Evolutionary conservation across 2,797 vertebrate genomes (phyloP).

Genomic region (Argya squamiceps): DNA sequence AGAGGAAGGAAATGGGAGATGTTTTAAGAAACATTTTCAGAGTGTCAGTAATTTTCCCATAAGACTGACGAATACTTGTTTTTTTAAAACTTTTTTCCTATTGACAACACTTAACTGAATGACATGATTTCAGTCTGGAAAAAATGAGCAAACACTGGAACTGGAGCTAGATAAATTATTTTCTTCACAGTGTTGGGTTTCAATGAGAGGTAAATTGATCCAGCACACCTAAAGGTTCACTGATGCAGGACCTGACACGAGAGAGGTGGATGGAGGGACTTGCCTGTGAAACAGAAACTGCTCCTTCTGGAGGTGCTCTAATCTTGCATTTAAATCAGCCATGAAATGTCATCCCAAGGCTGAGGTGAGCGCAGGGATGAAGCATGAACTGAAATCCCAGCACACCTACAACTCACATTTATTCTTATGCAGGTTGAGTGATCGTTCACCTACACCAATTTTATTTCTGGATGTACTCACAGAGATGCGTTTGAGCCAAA

Average conservation of each 20-base stretch:
- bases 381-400: not conserved
- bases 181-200: not conserved
- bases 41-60: not conserved
- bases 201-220: not conserved
- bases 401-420: not conserved
- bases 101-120: not conserved
- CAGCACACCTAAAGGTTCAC: accelerated
- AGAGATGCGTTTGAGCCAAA: not conserved
- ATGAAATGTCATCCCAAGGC: not conserved
- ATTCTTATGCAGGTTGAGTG: not conserved
- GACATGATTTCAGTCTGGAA: not conserved
- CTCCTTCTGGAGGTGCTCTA: not conserved
- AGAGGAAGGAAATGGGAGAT: not conserved
- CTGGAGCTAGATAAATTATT: not conserved
- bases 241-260: accelerated
- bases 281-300: not conserved
- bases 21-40: constrained; percentile 14
- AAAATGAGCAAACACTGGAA: not conserved
- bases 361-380: not conserved
- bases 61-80: not conserved
- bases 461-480: not conserved
- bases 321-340: not conserved
- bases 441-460: not conserved
- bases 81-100: not conserved
- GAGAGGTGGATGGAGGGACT: not conserved